Evolutionary conservation across 2,113 vertebrate species (phyloP).

Genomic region (Bungarus multicinctus): DNA sequence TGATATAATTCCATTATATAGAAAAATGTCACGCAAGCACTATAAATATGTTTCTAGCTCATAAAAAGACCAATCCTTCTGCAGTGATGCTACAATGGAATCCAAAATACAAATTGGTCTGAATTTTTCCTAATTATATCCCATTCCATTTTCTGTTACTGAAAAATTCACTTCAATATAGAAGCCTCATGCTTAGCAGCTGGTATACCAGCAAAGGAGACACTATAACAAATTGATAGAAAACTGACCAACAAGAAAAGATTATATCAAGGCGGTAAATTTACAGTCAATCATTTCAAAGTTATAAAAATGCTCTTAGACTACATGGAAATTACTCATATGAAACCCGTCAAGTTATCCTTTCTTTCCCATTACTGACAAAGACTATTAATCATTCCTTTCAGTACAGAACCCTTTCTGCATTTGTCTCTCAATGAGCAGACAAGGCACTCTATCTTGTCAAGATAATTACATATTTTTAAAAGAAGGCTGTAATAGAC

Average conservation of each 20-base stretch:
- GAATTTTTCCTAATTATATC: not conserved
- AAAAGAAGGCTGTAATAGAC: conserved; percentile 34
- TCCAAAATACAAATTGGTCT: not conserved
- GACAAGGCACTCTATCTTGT: conserved; percentile 59
- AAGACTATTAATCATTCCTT: conserved; percentile 61
- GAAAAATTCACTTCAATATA: not conserved
- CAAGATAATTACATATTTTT: conserved; percentile 62
- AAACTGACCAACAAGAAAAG: conserved; percentile 38
- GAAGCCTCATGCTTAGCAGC: rapidly evolving
- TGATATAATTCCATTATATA: not conserved
- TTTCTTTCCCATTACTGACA: conserved; percentile 64
- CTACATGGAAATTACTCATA: conserved; percentile 51
- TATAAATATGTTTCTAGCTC: not conserved
- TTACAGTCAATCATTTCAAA: conserved; percentile 58
- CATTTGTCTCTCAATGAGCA: conserved; percentile 30
- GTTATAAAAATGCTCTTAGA: conserved; percentile 58
- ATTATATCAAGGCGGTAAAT: conserved; percentile 46
- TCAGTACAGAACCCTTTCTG: conserved; percentile 38
- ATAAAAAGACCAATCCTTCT: not conserved
- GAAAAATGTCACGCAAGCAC: not conserved
- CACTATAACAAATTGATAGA: conserved; percentile 15
- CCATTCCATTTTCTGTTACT: not conserved
- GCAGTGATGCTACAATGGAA: not conserved
- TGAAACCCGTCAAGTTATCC: conserved; percentile 56
- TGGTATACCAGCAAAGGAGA: not conserved